Percentiles rank a stretch among this genome's conserved stretches.
Evolutionary conservation across 1,140 invertebrate species (phyloP).

Genomic region (Nasonia giraulti): DNA sequence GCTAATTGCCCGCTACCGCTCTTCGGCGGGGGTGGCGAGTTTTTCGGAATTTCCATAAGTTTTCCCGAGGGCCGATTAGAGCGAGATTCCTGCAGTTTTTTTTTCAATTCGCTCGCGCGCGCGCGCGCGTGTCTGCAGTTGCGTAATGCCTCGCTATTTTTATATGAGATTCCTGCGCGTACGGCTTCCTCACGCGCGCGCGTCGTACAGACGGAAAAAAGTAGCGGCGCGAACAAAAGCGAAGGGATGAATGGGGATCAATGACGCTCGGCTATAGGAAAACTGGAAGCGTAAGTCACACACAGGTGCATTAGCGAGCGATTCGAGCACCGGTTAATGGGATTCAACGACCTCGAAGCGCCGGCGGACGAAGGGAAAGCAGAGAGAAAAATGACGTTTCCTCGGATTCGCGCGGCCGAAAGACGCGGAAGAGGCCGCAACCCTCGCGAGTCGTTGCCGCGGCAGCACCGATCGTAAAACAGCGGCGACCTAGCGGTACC

Average conservation of each 20-base stretch:
- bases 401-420: no score
- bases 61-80: no score
- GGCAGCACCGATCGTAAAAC: conserved; percentile 16
- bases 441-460: background rate
- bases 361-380: conserved; percentile 44
- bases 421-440: background rate
- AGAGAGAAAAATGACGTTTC: background rate
- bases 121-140: no score
- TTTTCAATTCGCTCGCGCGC: no score
- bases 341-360: conserved; percentile 64
- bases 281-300: conserved; percentile 34
- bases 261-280: background rate
- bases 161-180: no score
- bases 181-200: no score
- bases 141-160: no score
- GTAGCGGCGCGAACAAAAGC: background rate
- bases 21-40: no score
- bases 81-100: no score
- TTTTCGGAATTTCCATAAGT: no score
- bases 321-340: conserved; percentile 62
- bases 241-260: conserved; percentile 7
- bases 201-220: background rate
- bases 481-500: conserved; percentile 21
- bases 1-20: no score
- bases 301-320: conserved; percentile 46